Conservation (phyloP, 2,888 invertebrate genomes). For the Caenorhabditis drosophilae region DNA sequence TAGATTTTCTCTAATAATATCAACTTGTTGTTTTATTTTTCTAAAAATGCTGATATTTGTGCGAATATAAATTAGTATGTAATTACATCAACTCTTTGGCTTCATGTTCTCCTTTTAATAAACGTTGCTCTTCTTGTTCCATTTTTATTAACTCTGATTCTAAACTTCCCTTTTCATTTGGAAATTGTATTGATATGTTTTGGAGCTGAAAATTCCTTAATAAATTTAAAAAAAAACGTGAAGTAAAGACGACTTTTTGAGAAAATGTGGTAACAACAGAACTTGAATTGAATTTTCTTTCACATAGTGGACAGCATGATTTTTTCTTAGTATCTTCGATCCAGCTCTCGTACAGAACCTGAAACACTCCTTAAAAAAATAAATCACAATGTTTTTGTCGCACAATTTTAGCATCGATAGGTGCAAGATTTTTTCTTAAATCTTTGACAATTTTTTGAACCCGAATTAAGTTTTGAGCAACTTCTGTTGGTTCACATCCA, state of each 20-base stretch:
- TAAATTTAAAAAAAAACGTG: too few relatives aligned
- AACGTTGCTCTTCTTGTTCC: constrained; percentile 16
- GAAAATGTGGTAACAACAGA: constrained; percentile 37
- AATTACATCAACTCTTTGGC: constrained; percentile 3
- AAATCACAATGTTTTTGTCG: background rate
- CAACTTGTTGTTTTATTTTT: background rate
- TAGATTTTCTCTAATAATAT: background rate
- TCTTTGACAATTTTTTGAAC: constrained; percentile 27
- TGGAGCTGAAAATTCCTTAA: too few relatives aligned
- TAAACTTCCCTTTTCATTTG: constrained; percentile 34
- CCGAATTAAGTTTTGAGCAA: constrained; percentile 20
- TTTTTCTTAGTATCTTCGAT: constrained; percentile 36
- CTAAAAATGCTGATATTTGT: background rate
- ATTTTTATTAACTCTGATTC: constrained; percentile 6
- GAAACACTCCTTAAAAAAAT: background rate
- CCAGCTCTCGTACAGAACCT: constrained; percentile 53
- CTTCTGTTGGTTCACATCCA: constrained; percentile 27
- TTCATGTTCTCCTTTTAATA: constrained; percentile 14
- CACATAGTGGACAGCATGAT: constrained; percentile 59
- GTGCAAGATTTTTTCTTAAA: constrained; percentile 40
- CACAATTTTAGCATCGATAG: constrained; percentile 41
- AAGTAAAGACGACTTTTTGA: too few relatives aligned
- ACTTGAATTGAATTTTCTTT: constrained; percentile 46
- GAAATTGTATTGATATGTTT: constrained; percentile 39
- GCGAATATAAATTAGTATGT: background rate